Evolutionary conservation across 2,888 invertebrate species (phyloP).

Genomic region (Caenorhabditis doughertyi): DNA sequence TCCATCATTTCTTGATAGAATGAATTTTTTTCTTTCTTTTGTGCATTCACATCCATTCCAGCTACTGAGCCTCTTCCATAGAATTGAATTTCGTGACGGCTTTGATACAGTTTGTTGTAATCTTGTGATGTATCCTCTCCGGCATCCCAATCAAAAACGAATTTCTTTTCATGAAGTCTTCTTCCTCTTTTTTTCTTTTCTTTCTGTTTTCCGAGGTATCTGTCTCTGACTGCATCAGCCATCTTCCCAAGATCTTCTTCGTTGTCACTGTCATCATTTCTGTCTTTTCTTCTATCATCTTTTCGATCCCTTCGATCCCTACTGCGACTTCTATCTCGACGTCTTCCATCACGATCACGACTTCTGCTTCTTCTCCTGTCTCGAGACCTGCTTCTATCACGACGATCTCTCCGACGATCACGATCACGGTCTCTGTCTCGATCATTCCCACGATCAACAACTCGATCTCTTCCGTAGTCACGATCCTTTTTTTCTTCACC

Average conservation of each 20-base stretch:
- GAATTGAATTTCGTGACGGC: constrained; percentile 96
- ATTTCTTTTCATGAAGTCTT: constrained; percentile 96
- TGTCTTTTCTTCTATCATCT: constrained; percentile 50
- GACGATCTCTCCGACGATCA: constrained; percentile 73
- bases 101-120: constrained; percentile 97
- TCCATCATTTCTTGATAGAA: constrained; percentile 97
- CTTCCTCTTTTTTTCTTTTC: constrained; percentile 88
- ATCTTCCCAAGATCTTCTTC: constrained; percentile 72
- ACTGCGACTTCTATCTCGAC: constrained; percentile 61
- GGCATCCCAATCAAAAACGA: constrained; percentile 99
- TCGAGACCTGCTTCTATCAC: constrained; percentile 62
- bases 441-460: constrained; percentile 19
- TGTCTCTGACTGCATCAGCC: constrained; percentile 77
- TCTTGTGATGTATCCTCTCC: constrained; percentile 97
- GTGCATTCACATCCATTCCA: constrained; percentile 94
- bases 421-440: constrained; percentile 75
- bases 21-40: constrained; percentile 90
- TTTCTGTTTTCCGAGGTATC: constrained; percentile 78
- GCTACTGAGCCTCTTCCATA: constrained; percentile 98
- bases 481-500: constrained; percentile 37
- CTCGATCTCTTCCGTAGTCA: constrained; percentile 61
- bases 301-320: constrained; percentile 58
- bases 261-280: constrained; percentile 53
- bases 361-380: constrained; percentile 81
- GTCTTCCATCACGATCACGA: constrained; percentile 59